Evolutionary conservation across 1,140 invertebrate genomes (phyloP).

Genomic region (Pectinophora gossypiella): DNA sequence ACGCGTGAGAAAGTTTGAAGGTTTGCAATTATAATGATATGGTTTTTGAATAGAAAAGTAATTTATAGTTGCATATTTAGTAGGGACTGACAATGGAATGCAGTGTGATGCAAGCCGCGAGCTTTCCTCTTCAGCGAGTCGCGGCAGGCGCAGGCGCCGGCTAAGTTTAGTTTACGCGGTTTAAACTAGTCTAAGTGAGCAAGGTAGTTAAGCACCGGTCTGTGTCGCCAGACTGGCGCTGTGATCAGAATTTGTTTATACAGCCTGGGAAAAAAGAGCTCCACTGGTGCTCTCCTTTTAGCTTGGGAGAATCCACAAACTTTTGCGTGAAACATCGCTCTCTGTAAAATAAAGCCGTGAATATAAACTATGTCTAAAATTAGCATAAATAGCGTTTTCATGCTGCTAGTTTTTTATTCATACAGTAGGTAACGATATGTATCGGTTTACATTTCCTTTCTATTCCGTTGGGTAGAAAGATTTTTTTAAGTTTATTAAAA

Average conservation of each 20-base stretch:
- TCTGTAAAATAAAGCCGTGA: no score
- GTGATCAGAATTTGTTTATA: conserved; percentile 71
- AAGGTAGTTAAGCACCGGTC: conserved; percentile 11
- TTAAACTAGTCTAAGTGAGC: background rate
- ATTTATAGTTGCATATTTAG: no score
- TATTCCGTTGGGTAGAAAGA: no score
- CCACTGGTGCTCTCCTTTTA: conserved; percentile 58
- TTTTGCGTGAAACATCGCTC: background rate
- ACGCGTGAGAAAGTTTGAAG: background rate
- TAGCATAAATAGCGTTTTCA: no score
- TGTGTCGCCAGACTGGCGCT: conserved; percentile 35
- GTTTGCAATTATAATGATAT: no score
- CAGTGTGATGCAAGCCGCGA: background rate
- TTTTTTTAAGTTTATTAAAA: no score
- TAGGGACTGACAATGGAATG: no score
- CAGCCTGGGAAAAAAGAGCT: conserved; percentile 50
- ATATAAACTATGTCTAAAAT: no score
- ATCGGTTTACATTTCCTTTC: no score
- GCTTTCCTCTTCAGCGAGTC: background rate
- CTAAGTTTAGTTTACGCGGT: background rate
- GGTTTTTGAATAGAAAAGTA: no score
- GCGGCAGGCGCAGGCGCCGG: background rate
- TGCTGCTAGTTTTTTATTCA: no score
- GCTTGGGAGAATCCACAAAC: conserved; percentile 40
- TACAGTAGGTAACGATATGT: no score